phyloP scores from a whole-genome alignment of 2,113 vertebrate genomes.

The Spea multiplicata region DNA sequence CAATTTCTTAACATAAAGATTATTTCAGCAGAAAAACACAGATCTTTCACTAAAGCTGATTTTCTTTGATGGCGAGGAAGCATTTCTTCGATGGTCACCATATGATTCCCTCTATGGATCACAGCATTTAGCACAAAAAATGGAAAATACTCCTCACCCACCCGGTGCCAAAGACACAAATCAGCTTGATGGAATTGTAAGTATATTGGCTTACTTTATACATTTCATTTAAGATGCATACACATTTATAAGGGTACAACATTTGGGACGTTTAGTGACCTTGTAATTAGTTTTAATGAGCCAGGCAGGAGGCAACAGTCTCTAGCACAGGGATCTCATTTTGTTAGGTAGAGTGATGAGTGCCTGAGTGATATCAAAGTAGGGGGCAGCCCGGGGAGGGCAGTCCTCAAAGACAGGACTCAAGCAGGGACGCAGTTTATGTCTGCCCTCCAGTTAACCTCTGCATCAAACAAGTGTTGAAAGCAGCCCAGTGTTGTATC shows the following conservation, averaged over 20 bases:
- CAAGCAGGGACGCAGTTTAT: too few relatives aligned
- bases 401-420: too few relatives aligned
- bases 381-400: too few relatives aligned
- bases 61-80: conserved; percentile 98
- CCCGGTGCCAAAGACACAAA: conserved; percentile 74
- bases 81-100: conserved; percentile 83
- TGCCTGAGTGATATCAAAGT: too few relatives aligned
- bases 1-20: not conserved
- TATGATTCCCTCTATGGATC: conserved; percentile 92
- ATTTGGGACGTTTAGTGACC: too few relatives aligned
- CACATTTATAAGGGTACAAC: too few relatives aligned
- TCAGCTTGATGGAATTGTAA: conserved; percentile 86
- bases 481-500: not conserved
- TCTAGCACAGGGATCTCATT: too few relatives aligned
- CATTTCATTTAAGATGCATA: too few relatives aligned
- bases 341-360: too few relatives aligned
- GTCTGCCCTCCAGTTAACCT: too few relatives aligned
- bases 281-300: too few relatives aligned
- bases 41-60: conserved; percentile 86
- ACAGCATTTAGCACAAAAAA: conserved; percentile 87
- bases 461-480: not conserved
- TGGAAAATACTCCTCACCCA: conserved; percentile 82
- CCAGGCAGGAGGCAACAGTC: too few relatives aligned
- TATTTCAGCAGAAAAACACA: conserved; percentile 51
- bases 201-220: conserved; percentile 16